Evolutionary conservation across 2,888 invertebrate genomes (phyloP).

Genomic region (Sclerodermus sp.): DNA sequence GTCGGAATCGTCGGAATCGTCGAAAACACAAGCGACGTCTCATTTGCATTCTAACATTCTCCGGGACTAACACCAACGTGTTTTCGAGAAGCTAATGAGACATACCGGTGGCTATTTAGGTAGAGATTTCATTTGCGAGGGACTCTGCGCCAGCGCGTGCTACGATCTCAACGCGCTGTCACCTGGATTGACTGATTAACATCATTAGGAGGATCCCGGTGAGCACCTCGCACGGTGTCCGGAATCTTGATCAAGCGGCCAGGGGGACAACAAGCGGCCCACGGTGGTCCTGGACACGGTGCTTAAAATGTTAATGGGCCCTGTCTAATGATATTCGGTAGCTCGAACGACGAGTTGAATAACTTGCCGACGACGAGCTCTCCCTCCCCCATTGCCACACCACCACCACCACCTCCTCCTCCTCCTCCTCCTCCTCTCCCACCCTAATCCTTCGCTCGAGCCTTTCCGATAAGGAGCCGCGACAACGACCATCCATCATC

Average conservation of each 20-base stretch:
- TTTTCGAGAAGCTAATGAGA: constrained; percentile 10
- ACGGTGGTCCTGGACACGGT: constrained; percentile 30
- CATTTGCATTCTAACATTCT: constrained; percentile 20
- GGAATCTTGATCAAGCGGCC: constrained; percentile 32
- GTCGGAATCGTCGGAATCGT: no score
- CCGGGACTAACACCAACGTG: constrained; percentile 3
- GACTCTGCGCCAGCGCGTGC: constrained; percentile 21
- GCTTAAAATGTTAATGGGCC: constrained; percentile 40
- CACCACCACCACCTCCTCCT: no score
- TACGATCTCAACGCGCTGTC: constrained; percentile 32
- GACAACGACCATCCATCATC: no score
- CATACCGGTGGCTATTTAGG: constrained; percentile 10
- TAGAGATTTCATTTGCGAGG: constrained; percentile 18
- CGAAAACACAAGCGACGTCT: no score
- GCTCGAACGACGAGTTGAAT: constrained; percentile 32
- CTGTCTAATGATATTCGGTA: constrained; percentile 44
- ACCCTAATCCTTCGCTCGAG: no score
- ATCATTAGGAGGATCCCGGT: constrained; percentile 35
- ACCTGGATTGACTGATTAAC: constrained; percentile 44
- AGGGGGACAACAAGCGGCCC: constrained; percentile 17
- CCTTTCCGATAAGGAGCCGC: no score
- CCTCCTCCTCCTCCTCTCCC: constrained; percentile 6
- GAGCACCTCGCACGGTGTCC: constrained; percentile 17
- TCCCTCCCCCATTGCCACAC: no score
- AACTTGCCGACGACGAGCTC: constrained; percentile 28